Evolutionary conservation across 2,888 invertebrate genomes (phyloP), one percentile per base, ranked within the genome.

Genomic region (Diarsia brunnea): DNA sequence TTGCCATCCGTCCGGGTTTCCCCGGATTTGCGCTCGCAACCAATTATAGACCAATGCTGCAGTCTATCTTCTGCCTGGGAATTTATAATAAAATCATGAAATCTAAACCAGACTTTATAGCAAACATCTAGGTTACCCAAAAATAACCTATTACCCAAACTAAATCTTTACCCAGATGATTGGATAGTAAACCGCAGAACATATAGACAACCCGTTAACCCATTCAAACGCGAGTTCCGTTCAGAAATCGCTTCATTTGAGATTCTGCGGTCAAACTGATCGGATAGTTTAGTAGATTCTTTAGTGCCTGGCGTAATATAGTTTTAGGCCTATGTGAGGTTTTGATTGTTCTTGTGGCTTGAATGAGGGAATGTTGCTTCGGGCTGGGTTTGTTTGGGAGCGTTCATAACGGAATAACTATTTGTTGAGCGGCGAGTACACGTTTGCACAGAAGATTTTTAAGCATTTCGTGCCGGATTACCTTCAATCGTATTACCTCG

Each of bases 211-310:
- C n/a, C n/a, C 43, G 19, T 53, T 8, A 67, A 19, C 12, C 72
- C n/a, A 24, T 73, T 71, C 24, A 45, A 79, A 69, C 12, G 11
- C 24, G 45, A 55, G 73, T 61, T 69, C 14, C 2, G n/a, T 68
- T 69, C 21, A 24, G 27, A 49, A 68, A 72, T 72, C 7, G 61
- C 51, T 69, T 51, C 69, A 61, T 82, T 81, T 73, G 66, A 73
- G 60, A 31, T 69, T 74, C 19, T 69, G 79, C 31, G 81, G 81
- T 81, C 10, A 47, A 31, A 72, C 49, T n/a, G 53, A 64, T 55
- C 11, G 45, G 53, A 24, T 38, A 51, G 64, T 78, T 64, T 65
- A 31, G 47, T 12, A 38, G 31, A 69, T 43, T 69, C 73, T 45
- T 27, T 58, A 24, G 14, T 51, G 58, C 16, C 31, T 64, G 5